A percentile compares a stretch with the other conserved stretches of the same genome.
Conservation (phyloP, 92 coral and sea anemone species). For the Zoanthus gigantus region DNA sequence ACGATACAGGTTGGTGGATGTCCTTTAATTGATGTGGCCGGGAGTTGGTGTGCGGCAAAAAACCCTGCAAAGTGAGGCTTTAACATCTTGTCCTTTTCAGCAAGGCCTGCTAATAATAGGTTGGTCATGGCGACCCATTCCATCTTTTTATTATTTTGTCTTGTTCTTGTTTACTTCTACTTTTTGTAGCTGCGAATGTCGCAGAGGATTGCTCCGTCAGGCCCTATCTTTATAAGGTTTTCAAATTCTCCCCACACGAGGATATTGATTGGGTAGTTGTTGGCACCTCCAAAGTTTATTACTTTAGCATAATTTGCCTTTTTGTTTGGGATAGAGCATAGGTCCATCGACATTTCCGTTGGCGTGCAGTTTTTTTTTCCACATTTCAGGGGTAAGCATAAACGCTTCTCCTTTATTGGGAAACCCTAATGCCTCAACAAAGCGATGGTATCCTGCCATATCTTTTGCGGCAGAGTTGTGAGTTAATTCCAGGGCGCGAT, state of each 20-base stretch:
- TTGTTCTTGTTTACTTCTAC: neutral
- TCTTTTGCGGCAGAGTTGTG: constrained; percentile 16
- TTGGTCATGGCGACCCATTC: constrained; percentile 12
- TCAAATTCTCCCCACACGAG: neutral
- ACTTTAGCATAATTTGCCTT: neutral
- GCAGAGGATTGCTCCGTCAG: constrained; percentile 1
- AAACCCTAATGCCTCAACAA: constrained; percentile 41
- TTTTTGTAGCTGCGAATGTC: neutral
- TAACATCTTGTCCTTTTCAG: neutral
- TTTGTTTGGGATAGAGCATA: constrained; percentile 3
- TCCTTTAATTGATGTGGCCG: too few relatives aligned
- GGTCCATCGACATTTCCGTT: constrained; percentile 30
- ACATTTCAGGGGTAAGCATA: constrained; percentile 3
- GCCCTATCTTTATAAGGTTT: neutral
- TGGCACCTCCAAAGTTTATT: too few relatives aligned
- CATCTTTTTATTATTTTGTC: neutral
- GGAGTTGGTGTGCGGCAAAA: neutral
- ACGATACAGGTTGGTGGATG: constrained; percentile 11
- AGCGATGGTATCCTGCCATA: constrained; percentile 38
- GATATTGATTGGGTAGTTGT: neutral
- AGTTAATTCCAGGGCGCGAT: constrained; percentile 13
- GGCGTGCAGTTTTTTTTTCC: constrained; percentile 50
- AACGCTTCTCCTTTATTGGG: neutral
- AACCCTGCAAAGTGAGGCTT: neutral
- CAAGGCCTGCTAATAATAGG: neutral